Base-by-base conservation (phyloP, 2,888 invertebrate species). In the Glomeris marginata region DNA sequence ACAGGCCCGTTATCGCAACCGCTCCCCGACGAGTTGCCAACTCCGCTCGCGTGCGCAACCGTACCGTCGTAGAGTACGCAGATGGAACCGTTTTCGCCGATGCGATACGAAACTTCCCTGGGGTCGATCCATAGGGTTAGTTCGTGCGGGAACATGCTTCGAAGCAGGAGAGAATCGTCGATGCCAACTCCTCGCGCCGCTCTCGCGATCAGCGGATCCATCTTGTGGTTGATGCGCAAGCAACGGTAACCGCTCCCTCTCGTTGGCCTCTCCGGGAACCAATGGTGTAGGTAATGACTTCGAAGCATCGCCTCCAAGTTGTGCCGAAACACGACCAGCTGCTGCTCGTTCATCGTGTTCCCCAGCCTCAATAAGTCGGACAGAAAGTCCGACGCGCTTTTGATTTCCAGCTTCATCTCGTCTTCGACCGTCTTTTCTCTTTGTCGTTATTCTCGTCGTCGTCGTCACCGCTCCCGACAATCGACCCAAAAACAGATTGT, bases 101-200 rank as follows among this genome's bases (percentile, higher is more conserved):
- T 75, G 59, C 78, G 66, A 64, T 77, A 78, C 11, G 75, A 74
- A 8, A 82, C 82, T 68, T 81, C 81, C 58, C 72, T 70, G 2
- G 81, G 82, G 63, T 82, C 82, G 55, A 82, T 78, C 82, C 82
- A 82, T 67, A 82, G 74, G 33, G 81, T 81, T 15, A 82, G 71
- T 67, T 82, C 81, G 58, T 73, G 72, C 22, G 81, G 81, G 55
- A 81, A 73, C 50, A 73, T 59, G 45, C 62, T 66, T 56, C 74
- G 72, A 52, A 79, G 68, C 56, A 74, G 68, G 53, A 73, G 69
- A 5, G 55, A 54, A 54, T 77, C 75, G 53, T 72, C 65, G 37
- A 80, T 68, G 48, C 80, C 81, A 60, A 76, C 75, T 58, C 73
- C 73, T 50, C 69, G 70, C 33, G 78, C 80, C 28, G 80, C 81